Percentiles rank a stretch among this genome's conserved stretches.
phyloP scores from a whole-genome alignment of 2,113 vertebrate species.

The Elanoides forficatus region DNA sequence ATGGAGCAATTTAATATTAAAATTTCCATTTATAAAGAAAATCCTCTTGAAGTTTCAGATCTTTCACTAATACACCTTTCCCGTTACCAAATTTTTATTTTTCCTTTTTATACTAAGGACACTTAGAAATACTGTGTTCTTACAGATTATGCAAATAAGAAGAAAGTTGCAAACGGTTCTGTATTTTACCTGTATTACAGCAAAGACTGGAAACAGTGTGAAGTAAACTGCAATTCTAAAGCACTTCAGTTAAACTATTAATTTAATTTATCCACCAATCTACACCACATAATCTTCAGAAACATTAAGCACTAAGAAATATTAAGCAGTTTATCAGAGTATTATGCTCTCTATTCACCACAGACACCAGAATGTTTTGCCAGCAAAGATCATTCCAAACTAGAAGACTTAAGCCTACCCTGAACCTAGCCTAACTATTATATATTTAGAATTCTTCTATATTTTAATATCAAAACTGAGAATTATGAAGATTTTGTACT shows the following conservation, averaged over 20 bases:
- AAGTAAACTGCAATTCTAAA: not conserved
- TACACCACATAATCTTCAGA: not conserved
- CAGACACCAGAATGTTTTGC: not conserved
- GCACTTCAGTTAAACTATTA: not conserved
- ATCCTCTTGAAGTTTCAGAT: not conserved
- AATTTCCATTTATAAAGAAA: slow-evolving; percentile 18
- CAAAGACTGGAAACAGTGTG: not conserved
- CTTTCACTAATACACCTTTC: not conserved
- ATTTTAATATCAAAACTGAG: not conserved
- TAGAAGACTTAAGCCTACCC: not conserved
- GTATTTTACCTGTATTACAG: not conserved
- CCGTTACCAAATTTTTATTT: not conserved
- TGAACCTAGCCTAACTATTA: not conserved
- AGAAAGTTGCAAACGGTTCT: not conserved
- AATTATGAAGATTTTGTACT: not conserved
- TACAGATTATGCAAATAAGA: not conserved
- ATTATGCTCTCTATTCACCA: not conserved
- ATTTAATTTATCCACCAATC: not conserved
- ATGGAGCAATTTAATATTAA: slow-evolving; percentile 77
- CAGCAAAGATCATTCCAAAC: not conserved
- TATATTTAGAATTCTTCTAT: not conserved
- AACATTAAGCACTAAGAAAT: not conserved
- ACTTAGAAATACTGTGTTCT: not conserved
- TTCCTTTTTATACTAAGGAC: not conserved
- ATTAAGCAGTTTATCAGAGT: not conserved